Percentiles rank a stretch among this genome's conserved stretches.
phyloP scores from a whole-genome alignment of 2,113 vertebrate genomes.

The Petroica traversi region DNA sequence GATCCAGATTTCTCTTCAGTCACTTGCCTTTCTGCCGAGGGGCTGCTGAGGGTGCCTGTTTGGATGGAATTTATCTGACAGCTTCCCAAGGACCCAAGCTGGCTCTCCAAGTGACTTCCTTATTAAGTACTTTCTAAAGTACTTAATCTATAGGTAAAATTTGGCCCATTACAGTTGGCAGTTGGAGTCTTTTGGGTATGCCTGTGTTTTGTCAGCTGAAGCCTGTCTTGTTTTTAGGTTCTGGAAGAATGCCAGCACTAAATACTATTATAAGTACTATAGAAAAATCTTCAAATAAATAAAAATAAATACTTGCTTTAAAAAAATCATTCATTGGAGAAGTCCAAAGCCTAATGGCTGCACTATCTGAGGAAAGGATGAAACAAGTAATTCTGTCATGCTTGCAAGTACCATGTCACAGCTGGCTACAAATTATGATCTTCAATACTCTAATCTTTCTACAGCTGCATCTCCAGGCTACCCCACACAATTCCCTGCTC shows the following conservation, averaged over 20 bases:
- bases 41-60: background rate
- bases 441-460: background rate
- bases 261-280: background rate
- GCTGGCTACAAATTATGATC: background rate
- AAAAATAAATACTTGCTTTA: slow-evolving; percentile 54
- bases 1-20: background rate
- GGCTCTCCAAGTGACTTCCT: background rate
- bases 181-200: background rate
- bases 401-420: background rate
- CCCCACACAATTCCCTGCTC: background rate
- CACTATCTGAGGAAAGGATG: background rate
- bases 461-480: background rate
- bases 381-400: background rate
- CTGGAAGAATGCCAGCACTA: background rate
- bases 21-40: background rate
- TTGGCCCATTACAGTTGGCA: background rate
- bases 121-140: background rate
- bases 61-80: background rate
- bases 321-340: background rate
- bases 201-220: background rate
- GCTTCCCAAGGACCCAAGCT: background rate
- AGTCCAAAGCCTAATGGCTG: background rate
- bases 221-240: background rate
- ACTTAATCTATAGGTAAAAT: background rate
- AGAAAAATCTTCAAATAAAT: slow-evolving; percentile 61